Evolutionary conservation across 2,113 vertebrate genomes (phyloP), one percentile per base, ranked within the genome.

Genomic region (Ranitomeya variabilis): DNA sequence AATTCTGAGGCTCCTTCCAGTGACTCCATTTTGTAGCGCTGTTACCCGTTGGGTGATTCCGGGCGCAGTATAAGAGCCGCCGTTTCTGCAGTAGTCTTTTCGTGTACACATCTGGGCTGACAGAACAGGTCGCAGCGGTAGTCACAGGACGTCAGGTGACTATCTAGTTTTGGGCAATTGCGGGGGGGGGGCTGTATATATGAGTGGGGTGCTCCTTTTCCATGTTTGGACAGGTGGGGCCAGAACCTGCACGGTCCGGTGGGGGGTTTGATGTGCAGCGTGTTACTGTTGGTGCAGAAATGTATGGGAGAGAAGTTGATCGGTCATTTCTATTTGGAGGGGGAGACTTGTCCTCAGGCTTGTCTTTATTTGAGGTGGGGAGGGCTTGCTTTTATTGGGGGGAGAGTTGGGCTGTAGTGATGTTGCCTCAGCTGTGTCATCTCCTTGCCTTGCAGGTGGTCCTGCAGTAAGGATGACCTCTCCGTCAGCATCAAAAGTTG

Each of bases 401-500:
- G 37, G 37, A 45, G 37, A 45, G 37, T 45, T 45, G 15, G 11
- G 66, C 57, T 57, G 15, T 60, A 15, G 13, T 14, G 52, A 12
- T 19, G 10, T 66, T 23, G 12, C 14, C 14, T 14, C 26, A 16
- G 11, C 31, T 2, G n/a, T 1, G 26, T 16, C 21, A 0, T 13
- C 10, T 12, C 3, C 76, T 71, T 71, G 3, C 89, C 10, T 91
- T 91, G 76, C 91, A 96, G 95, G 93, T 94, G 93, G 92, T 92
- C 93, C 93, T 54, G 93, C 92, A 89, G 91, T 93, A 93, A 97
- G 95, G 96, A 99, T 99, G 98, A 98, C 97, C 91, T 96, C 97
- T 89, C 94, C 97, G 92, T 97, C 98, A 89, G 96, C 97, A 88
- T 97, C 98, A 96, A 99, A 98, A 95, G 97, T 99, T 86, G 97